Conservation (phyloP, 2,888 invertebrate species). For the Lithophane socia region DNA sequence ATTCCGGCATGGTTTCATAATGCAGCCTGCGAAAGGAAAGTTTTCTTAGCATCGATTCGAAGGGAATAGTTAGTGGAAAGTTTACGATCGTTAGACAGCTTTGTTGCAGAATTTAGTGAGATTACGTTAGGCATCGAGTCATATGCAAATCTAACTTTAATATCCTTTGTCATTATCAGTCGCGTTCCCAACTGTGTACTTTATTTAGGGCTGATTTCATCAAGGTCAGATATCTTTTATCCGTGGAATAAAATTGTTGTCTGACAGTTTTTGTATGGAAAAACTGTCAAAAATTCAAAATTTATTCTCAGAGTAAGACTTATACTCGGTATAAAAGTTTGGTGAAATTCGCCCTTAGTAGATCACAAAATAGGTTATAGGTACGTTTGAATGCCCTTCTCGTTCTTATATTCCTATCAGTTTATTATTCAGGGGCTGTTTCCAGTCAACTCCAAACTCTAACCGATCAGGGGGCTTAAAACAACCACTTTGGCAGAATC, state of each 20-base stretch:
- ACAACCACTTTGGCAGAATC: too few species aligned
- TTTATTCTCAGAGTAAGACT: too few species aligned
- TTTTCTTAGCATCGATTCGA: not conserved
- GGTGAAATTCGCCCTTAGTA: too few species aligned
- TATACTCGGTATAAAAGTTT: too few species aligned
- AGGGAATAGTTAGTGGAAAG: conserved; percentile 1
- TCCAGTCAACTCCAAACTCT: not conserved
- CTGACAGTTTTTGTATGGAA: too few species aligned
- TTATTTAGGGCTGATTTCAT: too few species aligned
- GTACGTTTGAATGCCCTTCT: not conserved
- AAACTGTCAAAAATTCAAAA: too few species aligned
- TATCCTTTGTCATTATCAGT: not conserved
- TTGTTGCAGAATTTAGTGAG: not conserved
- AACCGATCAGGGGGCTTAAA: not conserved
- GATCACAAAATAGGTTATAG: not conserved
- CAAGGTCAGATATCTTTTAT: too few species aligned
- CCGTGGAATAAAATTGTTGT: too few species aligned
- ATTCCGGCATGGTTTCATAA: conserved; percentile 90
- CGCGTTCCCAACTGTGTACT: not conserved
- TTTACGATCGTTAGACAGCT: not conserved
- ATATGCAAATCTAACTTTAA: not conserved
- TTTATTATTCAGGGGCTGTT: not conserved
- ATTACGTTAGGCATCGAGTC: not conserved
- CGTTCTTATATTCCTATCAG: not conserved
- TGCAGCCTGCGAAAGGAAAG: conserved; percentile 81